phyloP scores from a whole-genome alignment of 2,113 vertebrate genomes.

The human region DNA sequence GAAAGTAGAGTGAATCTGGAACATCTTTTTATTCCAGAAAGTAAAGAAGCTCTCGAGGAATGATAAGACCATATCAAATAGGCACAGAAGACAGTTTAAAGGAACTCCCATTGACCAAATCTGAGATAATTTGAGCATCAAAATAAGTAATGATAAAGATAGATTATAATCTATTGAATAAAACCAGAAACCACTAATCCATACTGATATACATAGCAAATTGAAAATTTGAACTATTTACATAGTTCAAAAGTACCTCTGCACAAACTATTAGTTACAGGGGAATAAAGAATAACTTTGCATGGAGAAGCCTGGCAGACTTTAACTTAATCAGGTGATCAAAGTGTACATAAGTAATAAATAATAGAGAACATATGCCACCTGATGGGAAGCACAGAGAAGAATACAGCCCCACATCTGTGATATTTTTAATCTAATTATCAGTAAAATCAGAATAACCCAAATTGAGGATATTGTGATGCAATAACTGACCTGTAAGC shows the following conservation, averaged over 20 bases:
- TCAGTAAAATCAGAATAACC: not conserved
- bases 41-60: not conserved
- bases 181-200: not conserved
- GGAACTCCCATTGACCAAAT: not conserved
- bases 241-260: not conserved
- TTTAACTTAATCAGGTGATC: not conserved
- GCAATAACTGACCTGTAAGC: not conserved
- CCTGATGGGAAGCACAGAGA: not conserved
- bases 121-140: not conserved
- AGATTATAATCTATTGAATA: not conserved
- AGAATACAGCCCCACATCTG: not conserved
- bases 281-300: not conserved
- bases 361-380: not conserved
- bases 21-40: not conserved
- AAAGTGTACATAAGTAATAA: not conserved
- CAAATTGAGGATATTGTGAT: not conserved
- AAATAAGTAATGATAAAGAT: not conserved
- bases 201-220: not conserved
- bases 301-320: not conserved
- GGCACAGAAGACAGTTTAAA: not conserved
- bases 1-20: not conserved
- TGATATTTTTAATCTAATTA: not conserved
- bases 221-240: not conserved
- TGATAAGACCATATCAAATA: not conserved
- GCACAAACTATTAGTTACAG: not conserved